Conservation (phyloP, 2,797 vertebrate species). For the Merluccius polli region DNA sequence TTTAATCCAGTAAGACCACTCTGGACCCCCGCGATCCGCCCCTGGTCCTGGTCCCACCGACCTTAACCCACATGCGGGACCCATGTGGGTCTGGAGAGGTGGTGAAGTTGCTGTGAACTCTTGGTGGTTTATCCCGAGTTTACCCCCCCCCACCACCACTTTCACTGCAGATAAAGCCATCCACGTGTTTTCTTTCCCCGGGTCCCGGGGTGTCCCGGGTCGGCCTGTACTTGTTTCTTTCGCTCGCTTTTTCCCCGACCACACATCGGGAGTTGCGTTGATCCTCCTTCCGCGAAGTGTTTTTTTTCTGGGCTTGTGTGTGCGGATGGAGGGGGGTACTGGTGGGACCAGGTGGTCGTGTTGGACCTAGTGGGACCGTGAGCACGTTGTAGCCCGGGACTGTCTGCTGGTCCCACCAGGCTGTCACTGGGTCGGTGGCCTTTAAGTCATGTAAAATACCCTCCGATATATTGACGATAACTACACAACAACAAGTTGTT, state of each 20-base stretch:
- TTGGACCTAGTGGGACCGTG: background rate
- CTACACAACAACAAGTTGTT: background rate
- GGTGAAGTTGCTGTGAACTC: background rate
- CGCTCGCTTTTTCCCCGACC: constrained; percentile 4
- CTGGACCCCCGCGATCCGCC: no score
- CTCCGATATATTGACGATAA: background rate
- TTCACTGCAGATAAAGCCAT: constrained; percentile 50
- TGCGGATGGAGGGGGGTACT: no score
- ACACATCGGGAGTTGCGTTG: constrained; percentile 24
- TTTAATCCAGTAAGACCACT: no score
- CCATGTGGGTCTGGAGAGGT: background rate
- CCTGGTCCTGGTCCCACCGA: no score
- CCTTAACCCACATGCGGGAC: background rate
- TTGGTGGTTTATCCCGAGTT: background rate
- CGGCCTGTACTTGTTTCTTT: constrained; percentile 43
- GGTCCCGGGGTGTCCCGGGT: background rate
- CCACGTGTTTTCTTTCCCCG: constrained; percentile 54
- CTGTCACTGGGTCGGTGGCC: background rate
- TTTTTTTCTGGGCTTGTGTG: constrained; percentile 10
- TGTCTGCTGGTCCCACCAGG: background rate
- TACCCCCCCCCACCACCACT: constrained; percentile 33
- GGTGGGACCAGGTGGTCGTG: no score
- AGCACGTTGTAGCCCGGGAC: background rate
- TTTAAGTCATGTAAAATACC: background rate
- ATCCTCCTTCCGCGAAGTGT: constrained; percentile 43